Evolutionary conservation across 2,888 invertebrate species (phyloP).

Genomic region (Philereme vetulata): DNA sequence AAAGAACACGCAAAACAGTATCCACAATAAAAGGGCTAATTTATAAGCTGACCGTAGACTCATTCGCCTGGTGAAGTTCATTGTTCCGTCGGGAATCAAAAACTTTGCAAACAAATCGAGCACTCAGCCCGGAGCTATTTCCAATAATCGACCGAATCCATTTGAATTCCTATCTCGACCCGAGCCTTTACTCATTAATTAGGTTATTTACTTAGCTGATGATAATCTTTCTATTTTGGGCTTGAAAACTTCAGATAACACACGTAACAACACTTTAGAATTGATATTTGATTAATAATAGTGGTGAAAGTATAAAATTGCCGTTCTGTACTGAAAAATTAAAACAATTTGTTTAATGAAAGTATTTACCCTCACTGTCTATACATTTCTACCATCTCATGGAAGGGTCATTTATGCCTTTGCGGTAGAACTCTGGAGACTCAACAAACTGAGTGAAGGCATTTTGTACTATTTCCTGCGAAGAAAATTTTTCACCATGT

Average conservation of each 20-base stretch:
- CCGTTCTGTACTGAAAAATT: too few relatives aligned
- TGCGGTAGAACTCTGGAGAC: too few relatives aligned
- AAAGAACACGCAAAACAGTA: background rate
- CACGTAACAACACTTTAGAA: too few relatives aligned
- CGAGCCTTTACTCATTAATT: conserved; percentile 43
- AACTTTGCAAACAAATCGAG: conserved; percentile 52
- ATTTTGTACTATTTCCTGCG: too few relatives aligned
- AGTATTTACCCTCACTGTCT: too few relatives aligned
- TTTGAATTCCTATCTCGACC: conserved; percentile 45
- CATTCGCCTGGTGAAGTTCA: conserved; percentile 26
- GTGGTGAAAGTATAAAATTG: background rate
- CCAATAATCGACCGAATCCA: conserved; percentile 53
- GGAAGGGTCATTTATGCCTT: too few relatives aligned
- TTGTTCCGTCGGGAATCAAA: conserved; percentile 46
- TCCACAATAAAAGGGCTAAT: conserved; percentile 23
- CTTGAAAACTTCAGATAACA: conserved; percentile 1
- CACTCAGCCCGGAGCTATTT: conserved; percentile 45
- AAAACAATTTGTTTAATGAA: too few relatives aligned
- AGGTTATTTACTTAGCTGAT: conserved; percentile 43
- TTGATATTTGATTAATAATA: background rate
- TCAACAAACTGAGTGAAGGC: too few relatives aligned
- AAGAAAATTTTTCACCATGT: too few relatives aligned
- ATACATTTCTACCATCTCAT: too few relatives aligned
- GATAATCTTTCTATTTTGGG: conserved; percentile 21
- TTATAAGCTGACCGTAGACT: conserved; percentile 28